Base-by-base conservation (phyloP, 2,888 invertebrate genomes). In the Lobophora halterata region DNA sequence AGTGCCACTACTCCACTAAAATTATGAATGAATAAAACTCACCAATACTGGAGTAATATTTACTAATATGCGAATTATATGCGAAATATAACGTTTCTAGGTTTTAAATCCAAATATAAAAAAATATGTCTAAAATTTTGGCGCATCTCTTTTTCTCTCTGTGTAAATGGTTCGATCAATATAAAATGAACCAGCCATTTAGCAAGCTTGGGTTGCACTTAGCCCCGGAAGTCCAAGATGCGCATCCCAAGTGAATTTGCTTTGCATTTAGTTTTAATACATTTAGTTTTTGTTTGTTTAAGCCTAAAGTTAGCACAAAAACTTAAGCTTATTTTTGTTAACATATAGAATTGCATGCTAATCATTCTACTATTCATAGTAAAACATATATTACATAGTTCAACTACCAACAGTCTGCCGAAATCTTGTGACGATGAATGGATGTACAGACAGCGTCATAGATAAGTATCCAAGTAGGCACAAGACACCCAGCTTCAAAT, bases 171-270 rank as follows among this genome's bases (percentile, higher is more conserved):
- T 8, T 2, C 5, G 9, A 3, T 77, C n/a, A n/a, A n/a, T n/a
- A n/a, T n/a, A n/a, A n/a, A 79, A 79, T 78, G 74, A 74, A 73
- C 24, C 17, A 21, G 36, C 20, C 32, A 68, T 77, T 73, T 71
- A 65, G 69, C 70, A 71, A 73, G 70, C 65, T n/a, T 42, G 13
- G 14, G 9, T 6, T 58, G 60, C 65, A 56, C 59, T 65, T 59
- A 58, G 57, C 61, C 57, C 50, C 39, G 35, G 36, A 41, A 61
- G 52, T 53, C 52, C 35, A 58, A 49, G 59, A 57, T 55, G 56
- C 52, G 47, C 50, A 58, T 54, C 53, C 45, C 49, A 58, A 64
- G 55, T 54, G 60, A 60, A 62, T 59, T 65, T 62, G 37, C 42
- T 46, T 37, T 47, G 42, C 47, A 43, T 42, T 46, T 23, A 50